Conservation (phyloP, 2,797 vertebrate species). For the Austrolebias charrua region DNA sequence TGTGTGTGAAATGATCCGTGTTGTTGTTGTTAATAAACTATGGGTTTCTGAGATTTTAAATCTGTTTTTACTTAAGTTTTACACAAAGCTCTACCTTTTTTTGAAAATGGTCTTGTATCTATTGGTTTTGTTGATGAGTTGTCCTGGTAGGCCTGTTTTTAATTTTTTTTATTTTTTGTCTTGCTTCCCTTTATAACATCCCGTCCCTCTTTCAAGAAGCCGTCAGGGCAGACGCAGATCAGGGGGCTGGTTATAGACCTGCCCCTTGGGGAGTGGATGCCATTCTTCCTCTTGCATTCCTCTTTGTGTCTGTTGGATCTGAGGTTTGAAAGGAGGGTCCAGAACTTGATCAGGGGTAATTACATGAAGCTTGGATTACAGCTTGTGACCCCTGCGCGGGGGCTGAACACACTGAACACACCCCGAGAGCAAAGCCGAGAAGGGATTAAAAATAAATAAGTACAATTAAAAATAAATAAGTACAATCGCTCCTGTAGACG, state of each 20-base stretch:
- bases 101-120: no score
- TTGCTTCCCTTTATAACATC: constrained; percentile 20
- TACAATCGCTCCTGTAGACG: background rate
- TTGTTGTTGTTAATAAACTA: no score
- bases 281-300: constrained; percentile 44
- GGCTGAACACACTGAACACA: constrained; percentile 39
- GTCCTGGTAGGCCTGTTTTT: no score
- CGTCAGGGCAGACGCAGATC: constrained; percentile 47
- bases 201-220: background rate
- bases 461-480: no score
- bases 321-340: constrained; percentile 43
- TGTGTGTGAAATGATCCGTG: no score
- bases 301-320: constrained; percentile 62
- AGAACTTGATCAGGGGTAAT: constrained; percentile 64
- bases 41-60: no score
- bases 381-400: constrained; percentile 26
- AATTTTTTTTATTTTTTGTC: constrained; percentile 22
- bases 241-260: constrained; percentile 65
- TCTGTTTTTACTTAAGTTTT: no score
- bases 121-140: no score
- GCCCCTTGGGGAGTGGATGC: constrained; percentile 52
- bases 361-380: constrained; percentile 62
- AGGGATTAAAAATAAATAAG: constrained; percentile 6
- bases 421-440: constrained; percentile 20
- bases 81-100: no score